Evolutionary conservation across 1,140 invertebrate genomes (phyloP).

Genomic region (Pseudachorutes palmiensis): DNA sequence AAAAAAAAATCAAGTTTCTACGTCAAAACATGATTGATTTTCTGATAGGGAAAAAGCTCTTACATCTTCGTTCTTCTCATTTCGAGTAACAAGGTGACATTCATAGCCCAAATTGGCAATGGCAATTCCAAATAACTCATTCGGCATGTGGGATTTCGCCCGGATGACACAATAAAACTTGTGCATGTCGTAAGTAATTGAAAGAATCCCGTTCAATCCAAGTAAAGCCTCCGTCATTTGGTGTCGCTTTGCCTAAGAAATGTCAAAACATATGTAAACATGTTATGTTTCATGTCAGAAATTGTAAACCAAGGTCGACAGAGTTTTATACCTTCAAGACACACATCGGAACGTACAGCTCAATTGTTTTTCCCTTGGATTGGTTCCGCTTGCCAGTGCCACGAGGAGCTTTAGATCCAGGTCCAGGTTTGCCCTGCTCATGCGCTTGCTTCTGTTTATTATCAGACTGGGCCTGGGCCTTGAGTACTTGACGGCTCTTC

Average conservation of each 20-base stretch:
- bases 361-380: neutral
- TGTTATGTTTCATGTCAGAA: neutral
- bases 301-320: neutral
- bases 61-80: slow-evolving; percentile 32
- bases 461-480: neutral
- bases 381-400: neutral
- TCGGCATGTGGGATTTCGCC: slow-evolving; percentile 15
- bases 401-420: neutral
- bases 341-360: neutral
- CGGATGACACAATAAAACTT: slow-evolving; percentile 24
- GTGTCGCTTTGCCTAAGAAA: slow-evolving; percentile 12
- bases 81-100: slow-evolving; percentile 20
- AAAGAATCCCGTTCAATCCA: slow-evolving; percentile 27
- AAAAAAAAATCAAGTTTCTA: neutral
- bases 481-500: neutral
- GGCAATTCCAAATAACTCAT: slow-evolving; percentile 25
- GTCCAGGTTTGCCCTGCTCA: neutral
- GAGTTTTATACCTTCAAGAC: slow-evolving; percentile 2
- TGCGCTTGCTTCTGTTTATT: neutral
- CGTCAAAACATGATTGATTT: neutral
- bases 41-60: neutral
- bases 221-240: slow-evolving; percentile 23
- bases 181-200: slow-evolving; percentile 28
- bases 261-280: neutral
- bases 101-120: slow-evolving; percentile 30